Evolutionary conservation across 2,797 vertebrate genomes (phyloP).

Genomic region (Xenopus petersii): DNA sequence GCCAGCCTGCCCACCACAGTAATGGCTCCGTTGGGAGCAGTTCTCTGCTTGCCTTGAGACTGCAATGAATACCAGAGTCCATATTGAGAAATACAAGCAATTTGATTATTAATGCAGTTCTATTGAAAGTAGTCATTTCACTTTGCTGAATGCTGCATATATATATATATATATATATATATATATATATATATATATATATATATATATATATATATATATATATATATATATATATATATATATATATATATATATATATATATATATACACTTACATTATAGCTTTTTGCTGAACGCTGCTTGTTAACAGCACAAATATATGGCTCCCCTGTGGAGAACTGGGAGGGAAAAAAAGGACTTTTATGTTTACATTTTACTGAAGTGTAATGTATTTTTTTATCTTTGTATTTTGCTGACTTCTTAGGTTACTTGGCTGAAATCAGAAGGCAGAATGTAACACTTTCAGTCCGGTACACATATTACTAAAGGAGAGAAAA

Average conservation of each 20-base stretch:
- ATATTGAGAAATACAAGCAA: constrained; percentile 1
- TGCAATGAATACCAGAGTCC: neutral
- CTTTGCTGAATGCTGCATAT: constrained; percentile 1
- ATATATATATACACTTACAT: neutral
- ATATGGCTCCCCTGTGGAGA: constrained; percentile 27
- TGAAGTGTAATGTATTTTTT: neutral
- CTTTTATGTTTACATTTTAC: neutral
- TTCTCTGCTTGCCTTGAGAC: too few relatives aligned
- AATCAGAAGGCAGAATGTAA: neutral
- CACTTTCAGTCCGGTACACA: neutral
- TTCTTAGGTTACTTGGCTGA: neutral
- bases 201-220: neutral
- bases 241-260: too few relatives aligned
- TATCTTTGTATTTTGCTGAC: neutral
- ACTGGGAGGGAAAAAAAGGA: neutral
- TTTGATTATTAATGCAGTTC: constrained; percentile 22
- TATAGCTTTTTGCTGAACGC: constrained; percentile 28
- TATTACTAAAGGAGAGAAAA: too few relatives aligned
- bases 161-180: too few relatives aligned
- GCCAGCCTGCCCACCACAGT: too few relatives aligned
- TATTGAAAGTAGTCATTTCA: constrained; percentile 18
- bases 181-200: neutral
- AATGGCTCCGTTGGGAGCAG: too few relatives aligned
- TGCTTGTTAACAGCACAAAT: constrained; percentile 40
- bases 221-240: neutral